Conservation (phyloP, 2,888 invertebrate genomes). For the Orthonevra nobilis region DNA sequence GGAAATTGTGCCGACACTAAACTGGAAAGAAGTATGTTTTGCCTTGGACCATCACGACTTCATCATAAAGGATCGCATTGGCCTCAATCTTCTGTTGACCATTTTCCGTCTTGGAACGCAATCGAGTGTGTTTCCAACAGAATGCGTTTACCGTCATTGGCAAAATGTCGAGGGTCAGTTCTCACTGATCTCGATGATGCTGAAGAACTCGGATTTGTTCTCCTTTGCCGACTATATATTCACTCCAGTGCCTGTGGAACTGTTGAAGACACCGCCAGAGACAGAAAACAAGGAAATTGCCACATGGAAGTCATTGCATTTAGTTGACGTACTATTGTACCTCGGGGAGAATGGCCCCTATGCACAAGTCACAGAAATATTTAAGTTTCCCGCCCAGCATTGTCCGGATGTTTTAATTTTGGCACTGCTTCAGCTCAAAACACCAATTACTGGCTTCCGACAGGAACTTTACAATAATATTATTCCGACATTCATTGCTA, state of each 20-base stretch:
- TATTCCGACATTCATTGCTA: slow-evolving; percentile 95
- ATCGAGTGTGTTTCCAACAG: slow-evolving; percentile 91
- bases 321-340: slow-evolving; percentile 92
- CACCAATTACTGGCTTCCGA: slow-evolving; percentile 88
- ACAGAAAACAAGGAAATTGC: slow-evolving; percentile 95
- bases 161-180: slow-evolving; percentile 95
- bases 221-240: slow-evolving; percentile 96
- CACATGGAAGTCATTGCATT: slow-evolving; percentile 95
- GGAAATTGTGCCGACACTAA: slow-evolving; percentile 91
- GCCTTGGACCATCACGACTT: slow-evolving; percentile 96
- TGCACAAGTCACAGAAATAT: slow-evolving; percentile 89
- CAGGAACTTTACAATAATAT: slow-evolving; percentile 93
- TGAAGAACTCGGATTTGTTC: slow-evolving; percentile 96
- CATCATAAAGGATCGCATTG: slow-evolving; percentile 91
- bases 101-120: slow-evolving; percentile 91
- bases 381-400: slow-evolving; percentile 94
- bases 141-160: slow-evolving; percentile 95
- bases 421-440: slow-evolving; percentile 92
- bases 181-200: slow-evolving; percentile 91
- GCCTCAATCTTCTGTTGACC: slow-evolving; percentile 90
- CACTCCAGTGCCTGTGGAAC: slow-evolving; percentile 91
- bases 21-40: slow-evolving; percentile 95
- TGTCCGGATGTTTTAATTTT: slow-evolving; percentile 97
- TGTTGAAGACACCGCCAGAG: slow-evolving; percentile 96
- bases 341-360: slow-evolving; percentile 94